Evolutionary conservation across 2,888 invertebrate species (phyloP).

Genomic region (Drosophila demipolita): DNA sequence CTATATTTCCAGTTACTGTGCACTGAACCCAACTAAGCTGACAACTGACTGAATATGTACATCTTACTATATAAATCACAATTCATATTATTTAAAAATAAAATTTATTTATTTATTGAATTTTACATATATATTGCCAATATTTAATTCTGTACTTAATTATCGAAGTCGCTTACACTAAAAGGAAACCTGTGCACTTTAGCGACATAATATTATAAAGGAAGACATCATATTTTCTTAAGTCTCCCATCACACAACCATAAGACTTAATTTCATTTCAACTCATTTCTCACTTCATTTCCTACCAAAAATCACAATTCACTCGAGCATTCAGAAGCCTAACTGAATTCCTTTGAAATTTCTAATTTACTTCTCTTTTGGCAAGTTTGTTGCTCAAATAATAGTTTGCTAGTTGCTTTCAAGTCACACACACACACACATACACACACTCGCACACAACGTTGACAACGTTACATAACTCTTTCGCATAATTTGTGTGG

Average conservation of each 20-base stretch:
- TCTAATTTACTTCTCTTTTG: background rate
- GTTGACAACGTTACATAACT: slow-evolving; percentile 44
- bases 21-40: background rate
- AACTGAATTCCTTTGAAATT: slow-evolving; percentile 3
- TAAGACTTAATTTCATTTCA: background rate
- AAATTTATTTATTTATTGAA: background rate
- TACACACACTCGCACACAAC: background rate
- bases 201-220: background rate
- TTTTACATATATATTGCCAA: background rate
- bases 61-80: background rate
- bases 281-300: background rate
- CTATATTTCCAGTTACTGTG: background rate
- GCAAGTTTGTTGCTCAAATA: background rate
- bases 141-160: background rate
- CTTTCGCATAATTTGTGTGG: slow-evolving; percentile 27
- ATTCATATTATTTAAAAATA: background rate
- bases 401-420: slow-evolving; percentile 22
- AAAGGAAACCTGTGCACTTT: background rate
- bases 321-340: slow-evolving; percentile 2
- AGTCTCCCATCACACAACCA: background rate
- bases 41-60: background rate
- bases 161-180: background rate
- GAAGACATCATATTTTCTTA: background rate
- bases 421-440: slow-evolving; percentile 3
- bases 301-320: background rate